A percentile compares a stretch with the other conserved stretches of the same genome.
Evolutionary conservation across 2,888 invertebrate species (phyloP).

Genomic region (Drosophila recens): DNA sequence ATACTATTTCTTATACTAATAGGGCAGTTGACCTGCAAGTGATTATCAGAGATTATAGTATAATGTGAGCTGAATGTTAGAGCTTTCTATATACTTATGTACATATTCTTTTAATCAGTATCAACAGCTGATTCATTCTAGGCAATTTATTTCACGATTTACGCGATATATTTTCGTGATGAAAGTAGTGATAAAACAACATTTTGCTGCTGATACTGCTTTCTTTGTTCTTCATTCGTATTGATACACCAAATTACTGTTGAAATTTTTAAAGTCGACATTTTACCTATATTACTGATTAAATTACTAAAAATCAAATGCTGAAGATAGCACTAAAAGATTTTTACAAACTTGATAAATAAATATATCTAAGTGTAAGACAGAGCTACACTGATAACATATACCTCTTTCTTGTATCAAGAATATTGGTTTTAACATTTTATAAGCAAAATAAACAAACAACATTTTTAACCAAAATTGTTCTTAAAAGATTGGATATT

Average conservation of each 20-base stretch:
- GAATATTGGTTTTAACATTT: too few relatives aligned
- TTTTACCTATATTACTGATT: background rate
- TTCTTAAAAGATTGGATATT: too few relatives aligned
- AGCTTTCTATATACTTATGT: background rate
- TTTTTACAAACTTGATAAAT: background rate
- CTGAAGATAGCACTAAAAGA: too few relatives aligned
- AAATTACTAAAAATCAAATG: background rate
- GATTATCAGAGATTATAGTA: slow-evolving; percentile 7
- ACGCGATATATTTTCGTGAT: background rate
- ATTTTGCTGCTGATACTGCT: background rate
- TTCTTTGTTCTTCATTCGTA: slow-evolving; percentile 6
- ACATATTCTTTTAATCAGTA: slow-evolving; percentile 9
- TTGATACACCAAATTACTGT: background rate
- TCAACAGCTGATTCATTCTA: slow-evolving; percentile 9
- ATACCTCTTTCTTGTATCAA: too few relatives aligned
- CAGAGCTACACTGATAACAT: too few relatives aligned
- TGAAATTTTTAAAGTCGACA: background rate
- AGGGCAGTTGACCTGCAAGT: slow-evolving; percentile 15
- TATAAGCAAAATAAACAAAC: too few relatives aligned
- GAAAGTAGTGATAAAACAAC: slow-evolving; percentile 5
- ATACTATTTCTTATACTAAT: background rate
- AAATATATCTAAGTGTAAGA: too few relatives aligned
- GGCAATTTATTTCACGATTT: background rate
- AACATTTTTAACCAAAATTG: too few relatives aligned
- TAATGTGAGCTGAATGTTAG: slow-evolving; percentile 4